Evolutionary conservation across 1,140 invertebrate species (phyloP).

Genomic region (Euwallacea fornicatus): DNA sequence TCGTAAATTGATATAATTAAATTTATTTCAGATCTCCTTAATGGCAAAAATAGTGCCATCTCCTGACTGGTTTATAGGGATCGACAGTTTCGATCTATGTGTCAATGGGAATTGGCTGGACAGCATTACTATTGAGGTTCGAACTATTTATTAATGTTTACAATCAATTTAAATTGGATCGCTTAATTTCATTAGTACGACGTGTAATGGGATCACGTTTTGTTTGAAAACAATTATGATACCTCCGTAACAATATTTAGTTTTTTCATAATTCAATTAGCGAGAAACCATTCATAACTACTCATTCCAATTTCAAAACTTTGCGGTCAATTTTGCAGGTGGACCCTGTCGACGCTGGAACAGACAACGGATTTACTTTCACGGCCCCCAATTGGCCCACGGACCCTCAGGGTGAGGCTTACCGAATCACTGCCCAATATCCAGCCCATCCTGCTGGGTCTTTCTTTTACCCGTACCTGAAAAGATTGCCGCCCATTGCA

Average conservation of each 20-base stretch:
- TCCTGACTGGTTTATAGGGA: conserved; percentile 97
- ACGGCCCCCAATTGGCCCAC: conserved; percentile 93
- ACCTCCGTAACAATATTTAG: too few relatives aligned
- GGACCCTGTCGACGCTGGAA: conserved; percentile 94
- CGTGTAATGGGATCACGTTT: too few relatives aligned
- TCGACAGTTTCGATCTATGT: conserved; percentile 90
- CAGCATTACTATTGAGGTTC: conserved; percentile 86
- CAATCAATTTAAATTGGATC: not conserved
- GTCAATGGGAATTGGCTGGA: conserved; percentile 94
- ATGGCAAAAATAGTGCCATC: conserved; percentile 89
- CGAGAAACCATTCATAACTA: not conserved
- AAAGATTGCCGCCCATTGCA: conserved; percentile 86
- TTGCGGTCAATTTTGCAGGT: conserved; percentile 60
- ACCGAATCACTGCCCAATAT: conserved; percentile 85
- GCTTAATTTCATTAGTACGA: too few relatives aligned
- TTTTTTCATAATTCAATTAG: too few relatives aligned
- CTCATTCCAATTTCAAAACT: not conserved
- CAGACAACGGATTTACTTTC: conserved; percentile 96
- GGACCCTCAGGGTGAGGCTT: conserved; percentile 85
- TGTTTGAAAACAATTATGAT: too few relatives aligned
- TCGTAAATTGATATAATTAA: too few relatives aligned
- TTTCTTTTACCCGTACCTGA: conserved; percentile 89
- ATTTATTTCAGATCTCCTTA: conserved; percentile 71
- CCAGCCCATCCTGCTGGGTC: conserved; percentile 92
- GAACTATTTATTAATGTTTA: conserved; percentile 18